Base-by-base conservation (phyloP, 2,113 vertebrate genomes). In the Tautogolabrus adspersus region DNA sequence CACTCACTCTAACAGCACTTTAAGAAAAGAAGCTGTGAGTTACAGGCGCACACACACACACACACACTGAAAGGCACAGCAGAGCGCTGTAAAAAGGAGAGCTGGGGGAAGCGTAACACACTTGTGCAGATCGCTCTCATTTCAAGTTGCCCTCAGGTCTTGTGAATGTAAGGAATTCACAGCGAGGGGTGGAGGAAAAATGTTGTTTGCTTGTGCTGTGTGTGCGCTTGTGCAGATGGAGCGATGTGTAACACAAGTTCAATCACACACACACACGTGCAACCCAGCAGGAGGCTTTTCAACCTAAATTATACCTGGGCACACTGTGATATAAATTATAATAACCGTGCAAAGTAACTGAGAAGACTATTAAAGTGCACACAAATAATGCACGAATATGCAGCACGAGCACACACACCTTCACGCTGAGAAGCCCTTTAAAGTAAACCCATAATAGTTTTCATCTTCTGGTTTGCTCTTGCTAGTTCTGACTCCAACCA, bases 81-180 rank as follows among this genome's bases (percentile, higher is more conserved):
- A 78, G 61, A 83, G 68, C 1, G 60, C 47, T 44, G 62, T 90
- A 80, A 91, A 87, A 75, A 37, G n/a, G 61, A 74, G 56, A 73
- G 79, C 56, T 11, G 37, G 61, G 49, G 80, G 72, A 65, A 81
- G 77, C 72, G 74, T 77, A 88, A 81, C 82, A 84, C 66, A 75
- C 75, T 81, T 46, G 64, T 60, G 82, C 56, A 16, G 66, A 75
- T 55, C 56, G 10, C 77, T 72, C 78, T 83, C 66, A 37, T 80
- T 82, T 46, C 13, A 3, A 86, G 64, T 61, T 90, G 85, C 90
- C 90, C 86, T 88, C 72, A 52, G 85, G 89, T 87, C 87, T 83
- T 59, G 76, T 91, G 90, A 91, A 90, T 90, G 84, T 87, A 83
- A 88, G 85, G 88, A 93, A 91, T 89, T 90, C 89, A 86, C 89